Conservation (phyloP, 2,797 vertebrate genomes). For the Bradypodion pumilum region DNA sequence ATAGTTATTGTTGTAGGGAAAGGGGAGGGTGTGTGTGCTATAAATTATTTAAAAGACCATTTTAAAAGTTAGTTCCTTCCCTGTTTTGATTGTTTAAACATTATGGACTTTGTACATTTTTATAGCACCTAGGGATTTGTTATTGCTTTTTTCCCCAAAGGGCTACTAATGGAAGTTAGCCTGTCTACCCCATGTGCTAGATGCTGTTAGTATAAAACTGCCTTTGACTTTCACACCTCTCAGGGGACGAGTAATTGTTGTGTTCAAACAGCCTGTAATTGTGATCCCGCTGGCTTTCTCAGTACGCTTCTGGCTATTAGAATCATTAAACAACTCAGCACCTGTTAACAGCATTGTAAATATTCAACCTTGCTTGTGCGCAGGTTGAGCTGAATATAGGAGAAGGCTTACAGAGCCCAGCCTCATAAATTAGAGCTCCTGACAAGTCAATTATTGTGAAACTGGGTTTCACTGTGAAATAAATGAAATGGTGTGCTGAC, state of each 20-base stretch:
- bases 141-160: slow-evolving; percentile 74
- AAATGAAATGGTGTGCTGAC: slow-evolving; percentile 85
- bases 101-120: slow-evolving; percentile 80
- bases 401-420: slow-evolving; percentile 81
- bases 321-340: slow-evolving; percentile 87
- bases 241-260: slow-evolving; percentile 85
- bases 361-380: slow-evolving; percentile 85
- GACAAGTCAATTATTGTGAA: slow-evolving; percentile 88
- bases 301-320: slow-evolving; percentile 83
- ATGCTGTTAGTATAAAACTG: slow-evolving; percentile 85
- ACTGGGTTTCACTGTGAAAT: slow-evolving; percentile 83
- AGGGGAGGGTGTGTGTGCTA: slow-evolving; percentile 35
- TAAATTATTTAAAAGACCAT: slow-evolving; percentile 60
- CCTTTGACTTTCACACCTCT: slow-evolving; percentile 87
- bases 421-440: slow-evolving; percentile 85
- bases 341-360: slow-evolving; percentile 87
- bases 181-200: slow-evolving; percentile 83
- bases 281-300: slow-evolving; percentile 83
- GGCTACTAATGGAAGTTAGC: slow-evolving; percentile 83
- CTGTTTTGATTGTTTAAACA: slow-evolving; percentile 73
- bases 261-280: slow-evolving; percentile 85
- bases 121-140: slow-evolving; percentile 74
- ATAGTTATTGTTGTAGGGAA: slow-evolving; percentile 1
- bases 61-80: slow-evolving; percentile 62
- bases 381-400: slow-evolving; percentile 83